phyloP scores from a whole-genome alignment of 2,888 invertebrate genomes.

The Gymnosoma rotundatum region DNA sequence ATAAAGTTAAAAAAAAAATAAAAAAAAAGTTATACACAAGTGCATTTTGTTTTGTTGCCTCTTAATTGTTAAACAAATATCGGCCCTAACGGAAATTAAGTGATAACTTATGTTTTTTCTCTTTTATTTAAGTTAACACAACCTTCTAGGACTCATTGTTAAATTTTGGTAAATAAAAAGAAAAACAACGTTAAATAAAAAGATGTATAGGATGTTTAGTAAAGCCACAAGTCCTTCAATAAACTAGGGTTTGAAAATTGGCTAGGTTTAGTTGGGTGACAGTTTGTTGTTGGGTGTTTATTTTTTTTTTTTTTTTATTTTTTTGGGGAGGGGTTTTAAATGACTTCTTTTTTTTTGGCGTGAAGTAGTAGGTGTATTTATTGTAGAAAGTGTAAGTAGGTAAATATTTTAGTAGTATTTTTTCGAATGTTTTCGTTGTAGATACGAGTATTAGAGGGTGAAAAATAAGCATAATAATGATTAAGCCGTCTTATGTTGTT shows the following conservation, averaged over 20 bases:
- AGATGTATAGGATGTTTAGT: slow-evolving; percentile 42
- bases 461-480: slow-evolving; percentile 66
- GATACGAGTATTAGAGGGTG: slow-evolving; percentile 48
- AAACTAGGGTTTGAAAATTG: slow-evolving; percentile 13
- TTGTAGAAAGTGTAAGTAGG: slow-evolving; percentile 36
- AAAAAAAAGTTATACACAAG: slow-evolving; percentile 46
- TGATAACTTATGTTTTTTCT: background rate
- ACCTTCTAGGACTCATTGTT: slow-evolving; percentile 5
- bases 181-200: slow-evolving; percentile 23
- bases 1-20: slow-evolving; percentile 29
- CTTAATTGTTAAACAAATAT: slow-evolving; percentile 57
- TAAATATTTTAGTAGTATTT: slow-evolving; percentile 43
- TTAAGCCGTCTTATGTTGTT: slow-evolving; percentile 69
- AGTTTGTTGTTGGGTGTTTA: slow-evolving; percentile 8
- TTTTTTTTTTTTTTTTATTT: background rate
- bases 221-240: slow-evolving; percentile 36
- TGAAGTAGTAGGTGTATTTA: slow-evolving; percentile 34
- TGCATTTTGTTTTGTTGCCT: slow-evolving; percentile 49
- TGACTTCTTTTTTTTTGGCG: background rate
- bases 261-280: slow-evolving; percentile 23
- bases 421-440: slow-evolving; percentile 41
- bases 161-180: background rate
- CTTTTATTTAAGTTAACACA: slow-evolving; percentile 28
- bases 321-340: background rate
- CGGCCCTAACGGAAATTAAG: slow-evolving; percentile 62